phyloP scores from a whole-genome alignment of 2,888 invertebrate genomes.

The Plemyria rubiginata region DNA sequence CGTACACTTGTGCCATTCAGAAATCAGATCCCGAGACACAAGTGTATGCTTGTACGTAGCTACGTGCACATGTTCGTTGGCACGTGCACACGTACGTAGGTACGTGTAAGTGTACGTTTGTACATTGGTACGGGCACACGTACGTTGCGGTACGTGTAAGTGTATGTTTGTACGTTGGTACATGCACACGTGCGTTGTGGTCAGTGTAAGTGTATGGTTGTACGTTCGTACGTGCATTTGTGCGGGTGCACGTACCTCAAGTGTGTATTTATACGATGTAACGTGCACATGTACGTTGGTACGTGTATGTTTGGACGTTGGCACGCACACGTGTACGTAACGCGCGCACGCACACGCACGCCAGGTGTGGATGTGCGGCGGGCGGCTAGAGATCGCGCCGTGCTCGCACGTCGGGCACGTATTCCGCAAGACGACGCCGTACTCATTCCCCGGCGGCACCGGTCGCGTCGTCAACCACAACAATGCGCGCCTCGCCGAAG shows the following conservation, averaged over 20 bases:
- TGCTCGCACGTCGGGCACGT: slow-evolving; percentile 98
- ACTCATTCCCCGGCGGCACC: slow-evolving; percentile 99
- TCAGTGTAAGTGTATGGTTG: background rate
- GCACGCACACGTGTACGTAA: slow-evolving; percentile 2
- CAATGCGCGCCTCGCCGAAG: slow-evolving; percentile 98
- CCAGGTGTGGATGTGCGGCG: slow-evolving; percentile 99
- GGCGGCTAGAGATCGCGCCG: slow-evolving; percentile 96
- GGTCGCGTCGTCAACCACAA: slow-evolving; percentile 99
- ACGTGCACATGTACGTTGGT: background rate
- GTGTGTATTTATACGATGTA: background rate
- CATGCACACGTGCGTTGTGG: background rate
- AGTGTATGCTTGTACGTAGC: background rate
- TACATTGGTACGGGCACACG: background rate
- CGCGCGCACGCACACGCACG: slow-evolving; percentile 40
- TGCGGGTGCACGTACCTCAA: no score
- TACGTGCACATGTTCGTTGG: background rate
- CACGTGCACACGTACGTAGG: background rate
- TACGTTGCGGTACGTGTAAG: no score
- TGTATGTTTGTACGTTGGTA: background rate
- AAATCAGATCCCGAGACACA: no score
- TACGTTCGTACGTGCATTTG: background rate
- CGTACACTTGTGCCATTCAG: background rate
- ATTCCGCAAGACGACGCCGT: slow-evolving; percentile 98
- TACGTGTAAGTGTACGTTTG: no score
- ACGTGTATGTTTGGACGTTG: background rate